Conservation (phyloP, 1,140 invertebrate species). For the Phocides pigmalion region DNA sequence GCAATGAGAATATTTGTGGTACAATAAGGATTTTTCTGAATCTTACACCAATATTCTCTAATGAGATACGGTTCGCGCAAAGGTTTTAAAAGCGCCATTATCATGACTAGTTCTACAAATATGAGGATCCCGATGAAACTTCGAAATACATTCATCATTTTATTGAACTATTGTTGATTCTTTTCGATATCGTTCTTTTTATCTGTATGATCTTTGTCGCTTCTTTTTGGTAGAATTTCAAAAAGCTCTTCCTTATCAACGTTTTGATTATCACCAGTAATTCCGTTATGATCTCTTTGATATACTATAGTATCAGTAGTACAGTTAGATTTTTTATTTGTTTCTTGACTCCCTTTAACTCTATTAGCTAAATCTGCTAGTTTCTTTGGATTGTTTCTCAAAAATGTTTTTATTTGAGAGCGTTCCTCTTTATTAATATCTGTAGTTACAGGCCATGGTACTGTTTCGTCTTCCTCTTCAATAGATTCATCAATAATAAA, state of each 20-base stretch:
- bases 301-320: background rate
- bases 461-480: slow-evolving; percentile 41
- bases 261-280: slow-evolving; percentile 1
- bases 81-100: slow-evolving; percentile 57
- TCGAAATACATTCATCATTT: slow-evolving; percentile 61
- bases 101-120: slow-evolving; percentile 47
- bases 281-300: slow-evolving; percentile 1
- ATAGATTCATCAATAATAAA: slow-evolving; percentile 36
- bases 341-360: slow-evolving; percentile 8
- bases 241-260: background rate
- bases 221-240: slow-evolving; percentile 14
- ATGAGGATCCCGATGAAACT: slow-evolving; percentile 40
- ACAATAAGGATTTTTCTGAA: slow-evolving; percentile 38
- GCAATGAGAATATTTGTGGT: slow-evolving; percentile 39
- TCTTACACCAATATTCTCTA: slow-evolving; percentile 52
- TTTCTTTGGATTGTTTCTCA: slow-evolving; percentile 43
- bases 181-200: slow-evolving; percentile 11
- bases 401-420: slow-evolving; percentile 43
- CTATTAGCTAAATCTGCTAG: slow-evolving; percentile 7
- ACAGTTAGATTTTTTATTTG: background rate
- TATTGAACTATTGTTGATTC: slow-evolving; percentile 8
- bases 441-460: slow-evolving; percentile 46
- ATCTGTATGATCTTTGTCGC: background rate
- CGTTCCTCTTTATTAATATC: slow-evolving; percentile 50
- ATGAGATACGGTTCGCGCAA: slow-evolving; percentile 50